Base-by-base conservation (phyloP, 2,888 invertebrate genomes). In the Brachyptera putata region DNA sequence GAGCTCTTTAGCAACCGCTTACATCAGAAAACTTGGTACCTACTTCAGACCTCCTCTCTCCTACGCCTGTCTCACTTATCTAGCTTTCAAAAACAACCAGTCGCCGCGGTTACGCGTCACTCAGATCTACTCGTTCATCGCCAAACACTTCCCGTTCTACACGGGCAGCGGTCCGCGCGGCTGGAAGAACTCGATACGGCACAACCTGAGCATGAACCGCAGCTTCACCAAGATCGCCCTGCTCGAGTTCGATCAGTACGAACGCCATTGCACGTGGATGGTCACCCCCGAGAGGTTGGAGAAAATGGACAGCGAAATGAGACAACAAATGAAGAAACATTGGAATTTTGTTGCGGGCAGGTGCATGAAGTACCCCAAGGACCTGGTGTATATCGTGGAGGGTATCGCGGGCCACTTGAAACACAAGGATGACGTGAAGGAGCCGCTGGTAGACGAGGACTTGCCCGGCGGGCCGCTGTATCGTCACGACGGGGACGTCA, bases 261-360 rank as follows among this genome's bases (percentile, higher is more conserved):
- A n/a, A n/a, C n/a, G n/a, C n/a, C n/a, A n/a, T n/a, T n/a, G n/a
- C n/a, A n/a, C n/a, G 41, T 41, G 41, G 41, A 14, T 21, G 1
- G 1, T 41, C 41, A 14, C 14, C 18, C 16, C 41, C 1, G 41
- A 41, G 3, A 16, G 41, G 14, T 5, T 41, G 7, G 41, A 3
- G 14, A 16, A 2, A 16, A 41, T 41, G 41, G 41, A 41, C 18
- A 1, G 14, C 13, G 16, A 2, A 4, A 9, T 14, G 13, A 9
- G 4, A 9, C 14, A 14, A 18, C 18, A 5, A 1, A n/a, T 41
- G 18, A 3, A 2, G 1, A 3, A n/a, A n/a, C n/a, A n/a, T n/a
- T n/a, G n/a, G n/a, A n/a, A n/a, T n/a, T n/a, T n/a, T 11, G 14
- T 69, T 1, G 71, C 70, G 0, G 4, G 18, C n/a, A 21, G 21